Evolutionary conservation across 2,113 vertebrate species (phyloP).

Genomic region (Furnarius figulus): DNA sequence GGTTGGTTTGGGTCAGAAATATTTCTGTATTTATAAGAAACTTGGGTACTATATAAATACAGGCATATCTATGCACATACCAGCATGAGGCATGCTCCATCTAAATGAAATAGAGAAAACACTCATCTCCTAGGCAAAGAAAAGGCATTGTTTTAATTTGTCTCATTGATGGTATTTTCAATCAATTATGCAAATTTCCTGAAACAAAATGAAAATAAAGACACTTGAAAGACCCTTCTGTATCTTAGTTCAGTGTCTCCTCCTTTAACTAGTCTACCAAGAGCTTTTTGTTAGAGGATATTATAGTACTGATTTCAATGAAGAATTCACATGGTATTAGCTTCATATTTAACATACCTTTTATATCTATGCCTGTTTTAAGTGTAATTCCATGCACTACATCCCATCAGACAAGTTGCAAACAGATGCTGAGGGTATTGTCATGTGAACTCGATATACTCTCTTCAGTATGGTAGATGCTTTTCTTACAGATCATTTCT

Average conservation of each 20-base stretch:
- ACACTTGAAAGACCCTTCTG: not conserved
- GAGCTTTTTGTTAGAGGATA: not conserved
- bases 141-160: not conserved
- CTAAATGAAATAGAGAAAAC: not conserved
- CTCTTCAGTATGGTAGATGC: not conserved
- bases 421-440: not conserved
- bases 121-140: not conserved
- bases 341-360: not conserved
- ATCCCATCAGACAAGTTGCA: not conserved
- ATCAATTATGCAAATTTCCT: not conserved
- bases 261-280: not conserved
- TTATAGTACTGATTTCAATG: not conserved
- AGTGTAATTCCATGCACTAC: not conserved
- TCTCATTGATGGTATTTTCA: not conserved
- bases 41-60: not conserved
- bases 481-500: not conserved
- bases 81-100: not conserved
- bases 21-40: not conserved
- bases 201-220: not conserved
- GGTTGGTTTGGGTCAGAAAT: not conserved
- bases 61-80: not conserved
- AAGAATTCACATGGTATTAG: not conserved
- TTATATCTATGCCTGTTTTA: not conserved
- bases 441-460: accelerated
- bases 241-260: not conserved